phyloP scores from a whole-genome alignment of 2,888 invertebrate genomes.

The Cheilosia impressa region DNA sequence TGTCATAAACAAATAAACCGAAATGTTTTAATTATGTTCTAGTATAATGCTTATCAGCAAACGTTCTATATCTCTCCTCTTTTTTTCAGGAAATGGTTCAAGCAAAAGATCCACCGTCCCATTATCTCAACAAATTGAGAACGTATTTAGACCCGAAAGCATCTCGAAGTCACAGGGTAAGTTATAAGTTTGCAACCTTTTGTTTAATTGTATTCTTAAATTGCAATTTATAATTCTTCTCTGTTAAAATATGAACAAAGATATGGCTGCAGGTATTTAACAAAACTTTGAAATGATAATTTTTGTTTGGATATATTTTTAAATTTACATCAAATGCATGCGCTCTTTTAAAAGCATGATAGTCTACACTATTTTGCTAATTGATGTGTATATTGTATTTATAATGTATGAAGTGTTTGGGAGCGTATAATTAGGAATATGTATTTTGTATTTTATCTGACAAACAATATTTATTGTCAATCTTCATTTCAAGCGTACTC shows the following conservation, averaged over 20 bases:
- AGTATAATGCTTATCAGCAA: too few relatives aligned
- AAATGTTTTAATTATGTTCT: neutral
- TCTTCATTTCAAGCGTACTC: too few relatives aligned
- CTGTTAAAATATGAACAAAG: constrained; percentile 62
- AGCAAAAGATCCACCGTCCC: constrained; percentile 98
- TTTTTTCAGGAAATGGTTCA: constrained; percentile 95
- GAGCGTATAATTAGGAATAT: too few relatives aligned
- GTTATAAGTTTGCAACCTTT: constrained; percentile 80
- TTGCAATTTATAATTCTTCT: constrained; percentile 55
- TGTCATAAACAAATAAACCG: neutral
- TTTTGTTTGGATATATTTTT: constrained; percentile 47
- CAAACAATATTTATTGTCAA: too few relatives aligned
- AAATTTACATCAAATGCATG: constrained; percentile 44
- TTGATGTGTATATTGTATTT: neutral
- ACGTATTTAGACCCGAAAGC: constrained; percentile 98
- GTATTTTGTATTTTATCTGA: too few relatives aligned
- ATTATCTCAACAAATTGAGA: constrained; percentile 97
- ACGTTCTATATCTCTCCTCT: constrained; percentile 50
- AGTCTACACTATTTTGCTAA: neutral
- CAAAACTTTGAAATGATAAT: constrained; percentile 43
- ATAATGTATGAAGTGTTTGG: neutral
- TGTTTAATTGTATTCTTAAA: constrained; percentile 20
- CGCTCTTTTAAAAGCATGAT: constrained; percentile 9
- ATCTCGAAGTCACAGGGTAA: constrained; percentile 96
- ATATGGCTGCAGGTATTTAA: constrained; percentile 75